These are phyloP conservation scores for Ammodramus savannarum DNA, from an alignment of 2,113 vertebrate genomes.

Conservation along the genomic window DNA sequence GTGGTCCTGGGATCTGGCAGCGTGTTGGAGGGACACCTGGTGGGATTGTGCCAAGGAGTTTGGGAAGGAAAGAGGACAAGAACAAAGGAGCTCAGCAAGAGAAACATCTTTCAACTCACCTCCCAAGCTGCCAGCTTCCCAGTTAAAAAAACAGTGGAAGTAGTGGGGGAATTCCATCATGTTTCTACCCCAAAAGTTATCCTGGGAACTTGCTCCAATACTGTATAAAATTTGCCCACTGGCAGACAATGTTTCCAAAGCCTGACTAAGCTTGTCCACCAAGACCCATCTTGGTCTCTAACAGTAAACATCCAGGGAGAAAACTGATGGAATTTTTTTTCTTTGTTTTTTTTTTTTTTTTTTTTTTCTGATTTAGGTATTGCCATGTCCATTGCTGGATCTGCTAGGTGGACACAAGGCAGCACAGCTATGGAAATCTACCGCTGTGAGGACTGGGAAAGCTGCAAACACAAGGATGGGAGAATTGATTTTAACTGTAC, in stretches of 20 bases:
- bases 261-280: background rate
- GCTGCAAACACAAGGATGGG: rapidly evolving
- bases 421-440: background rate
- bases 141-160: background rate
- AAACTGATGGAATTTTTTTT: background rate
- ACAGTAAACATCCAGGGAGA: background rate
- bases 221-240: background rate
- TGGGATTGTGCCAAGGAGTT: background rate
- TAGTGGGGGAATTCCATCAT: rapidly evolving
- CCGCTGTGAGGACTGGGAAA: background rate
- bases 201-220: background rate
- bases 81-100: background rate
- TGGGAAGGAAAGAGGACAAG: background rate
- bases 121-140: background rate
- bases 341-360: background rate
- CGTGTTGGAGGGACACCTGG: background rate
- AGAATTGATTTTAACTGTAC: rapidly evolving
- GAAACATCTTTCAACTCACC: background rate
- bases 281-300: background rate
- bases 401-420: rapidly evolving
- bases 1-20: background rate
- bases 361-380: background rate
- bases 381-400: rapidly evolving
- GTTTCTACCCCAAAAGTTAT: background rate
- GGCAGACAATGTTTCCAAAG: background rate